Conservation (phyloP, 2,113 vertebrate species). For the Bambusicola thoracicus region DNA sequence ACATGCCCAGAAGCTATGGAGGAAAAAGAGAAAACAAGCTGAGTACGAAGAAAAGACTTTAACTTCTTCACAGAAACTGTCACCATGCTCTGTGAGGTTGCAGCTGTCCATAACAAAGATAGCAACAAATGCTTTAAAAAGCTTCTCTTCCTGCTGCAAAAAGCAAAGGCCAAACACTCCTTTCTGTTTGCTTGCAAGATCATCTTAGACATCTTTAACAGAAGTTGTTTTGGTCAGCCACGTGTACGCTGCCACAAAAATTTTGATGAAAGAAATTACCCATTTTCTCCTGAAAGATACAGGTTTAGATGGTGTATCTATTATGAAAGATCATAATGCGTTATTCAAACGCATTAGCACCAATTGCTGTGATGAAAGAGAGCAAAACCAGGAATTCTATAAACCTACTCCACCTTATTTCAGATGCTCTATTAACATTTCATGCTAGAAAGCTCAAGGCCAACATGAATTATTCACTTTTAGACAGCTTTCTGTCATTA, state of each 20-base stretch:
- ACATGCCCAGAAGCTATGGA: conserved; percentile 91
- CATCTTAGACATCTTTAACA: not conserved
- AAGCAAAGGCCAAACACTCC: not conserved
- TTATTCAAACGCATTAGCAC: not conserved
- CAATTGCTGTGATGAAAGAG: not conserved
- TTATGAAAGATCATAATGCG: not conserved
- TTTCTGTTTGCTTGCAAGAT: not conserved
- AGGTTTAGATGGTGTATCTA: not conserved
- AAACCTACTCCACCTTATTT: not conserved
- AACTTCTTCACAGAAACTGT: not conserved
- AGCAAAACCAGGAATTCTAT: not conserved
- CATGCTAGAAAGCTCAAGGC: not conserved
- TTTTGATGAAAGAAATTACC: not conserved
- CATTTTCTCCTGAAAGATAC: not conserved
- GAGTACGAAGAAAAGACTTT: not conserved
- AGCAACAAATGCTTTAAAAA: not conserved
- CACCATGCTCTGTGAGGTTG: not conserved
- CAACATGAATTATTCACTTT: not conserved
- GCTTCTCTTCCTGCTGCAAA: not conserved
- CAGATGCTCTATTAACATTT: not conserved
- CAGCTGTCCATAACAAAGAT: not conserved
- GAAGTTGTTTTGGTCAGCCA: not conserved
- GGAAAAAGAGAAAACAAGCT: conserved; percentile 48
- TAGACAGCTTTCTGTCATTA: not conserved
- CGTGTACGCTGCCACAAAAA: not conserved